Evolutionary conservation across 1,140 invertebrate species (phyloP), one percentile per base, ranked within the genome.

Genomic region (Gyrodactylus bullatarudis): DNA sequence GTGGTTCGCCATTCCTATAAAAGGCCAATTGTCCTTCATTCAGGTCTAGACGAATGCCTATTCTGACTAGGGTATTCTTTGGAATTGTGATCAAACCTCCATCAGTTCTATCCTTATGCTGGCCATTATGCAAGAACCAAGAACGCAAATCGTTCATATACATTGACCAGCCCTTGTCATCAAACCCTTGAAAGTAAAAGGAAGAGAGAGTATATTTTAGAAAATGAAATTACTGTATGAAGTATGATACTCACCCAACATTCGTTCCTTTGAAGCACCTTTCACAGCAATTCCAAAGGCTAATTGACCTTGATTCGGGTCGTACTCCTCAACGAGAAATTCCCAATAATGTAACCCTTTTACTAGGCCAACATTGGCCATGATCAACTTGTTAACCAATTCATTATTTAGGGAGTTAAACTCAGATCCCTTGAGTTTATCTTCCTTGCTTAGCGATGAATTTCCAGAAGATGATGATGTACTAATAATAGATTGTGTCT

Each of bases 131-230:
- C 82, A 95, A 87, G 83, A 96, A 97, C 85, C 85, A 86, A 68
- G 89, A 93, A 24, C 92, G 84, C 77, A 89, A 86, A 2, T 87
- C 85, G 82, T 98, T 93, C 77, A 97, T 91, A 82, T 97, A 97
- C 91, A 97, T 96, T 77, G 89, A 89, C 88, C 92, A 98, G 20
- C 89, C 91, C 78, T 91, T 89, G 78, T 91, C 88, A 83, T 97
- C 93, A 83, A 94, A 95, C 23, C 91, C 90, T 95, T 80, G 8
- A 71, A 71, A 1, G 24, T 23, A 26, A 16, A 23, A 26, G 8
- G 34, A 54, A 54, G 8, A 54, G 34, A 54, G 8, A 54, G 8
- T 54, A 16, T 54, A 8, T 16, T 16, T 54, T 16, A 54, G n/a
- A 8, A 54, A 8, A 54, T 8, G 34, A 54, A 54, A n/a, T 16